Percentiles rank a stretch among this genome's conserved stretches.
phyloP scores from a whole-genome alignment of 1,140 invertebrate species.

The Drosophila varians region DNA sequence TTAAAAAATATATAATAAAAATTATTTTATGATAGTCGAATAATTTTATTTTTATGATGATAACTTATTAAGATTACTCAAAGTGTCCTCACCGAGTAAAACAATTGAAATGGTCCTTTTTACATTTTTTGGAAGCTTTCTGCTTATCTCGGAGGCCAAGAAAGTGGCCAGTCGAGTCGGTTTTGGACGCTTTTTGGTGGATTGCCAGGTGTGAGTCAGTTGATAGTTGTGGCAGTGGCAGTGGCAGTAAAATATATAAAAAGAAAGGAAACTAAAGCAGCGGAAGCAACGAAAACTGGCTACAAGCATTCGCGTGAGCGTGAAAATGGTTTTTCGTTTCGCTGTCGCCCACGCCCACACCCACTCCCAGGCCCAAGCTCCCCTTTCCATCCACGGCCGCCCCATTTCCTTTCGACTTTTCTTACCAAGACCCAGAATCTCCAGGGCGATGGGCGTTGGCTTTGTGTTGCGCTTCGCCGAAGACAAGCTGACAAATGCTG shows the following conservation, averaged over 20 bases:
- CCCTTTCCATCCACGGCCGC: neutral
- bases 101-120: conserved; percentile 60
- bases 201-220: conserved; percentile 70
- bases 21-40: no score
- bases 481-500: conserved; percentile 81
- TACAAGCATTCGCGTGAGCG: conserved; percentile 77
- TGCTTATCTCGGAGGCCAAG: conserved; percentile 56
- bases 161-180: conserved; percentile 27
- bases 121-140: conserved; percentile 21
- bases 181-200: conserved; percentile 32
- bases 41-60: no score
- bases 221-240: conserved; percentile 65
- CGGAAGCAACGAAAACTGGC: conserved; percentile 62
- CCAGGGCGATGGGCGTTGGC: conserved; percentile 57
- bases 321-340: conserved; percentile 79
- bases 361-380: neutral
- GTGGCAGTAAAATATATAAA: conserved; percentile 18
- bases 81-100: no score
- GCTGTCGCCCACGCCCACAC: conserved; percentile 36
- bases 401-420: neutral
- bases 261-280: conserved; percentile 14
- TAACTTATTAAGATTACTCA: no score
- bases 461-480: conserved; percentile 77
- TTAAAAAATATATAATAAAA: no score
- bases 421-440: conserved; percentile 1